Percentiles rank a stretch among this genome's conserved stretches.
phyloP scores from a whole-genome alignment of 1,140 invertebrate genomes.

The Zaprionus ornatus region DNA sequence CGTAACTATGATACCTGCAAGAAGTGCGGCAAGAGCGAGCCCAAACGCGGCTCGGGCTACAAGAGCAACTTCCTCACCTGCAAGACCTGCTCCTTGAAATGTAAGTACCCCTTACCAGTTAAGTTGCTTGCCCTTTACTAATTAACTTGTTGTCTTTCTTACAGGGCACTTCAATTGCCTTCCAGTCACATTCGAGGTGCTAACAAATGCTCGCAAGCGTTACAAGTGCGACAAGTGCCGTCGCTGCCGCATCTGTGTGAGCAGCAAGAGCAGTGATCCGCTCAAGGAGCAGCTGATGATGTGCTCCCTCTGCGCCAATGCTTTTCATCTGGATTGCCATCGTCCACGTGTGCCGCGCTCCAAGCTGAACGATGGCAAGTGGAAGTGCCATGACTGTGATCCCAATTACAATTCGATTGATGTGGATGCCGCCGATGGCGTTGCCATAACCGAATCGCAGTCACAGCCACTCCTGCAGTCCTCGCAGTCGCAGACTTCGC shows the following conservation, averaged over 20 bases:
- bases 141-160: background rate
- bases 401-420: background rate
- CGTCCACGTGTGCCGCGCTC: conserved; percentile 37
- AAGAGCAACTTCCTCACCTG: conserved; percentile 68
- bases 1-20: conserved; percentile 59
- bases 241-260: conserved; percentile 42
- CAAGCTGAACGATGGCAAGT: conserved; percentile 38
- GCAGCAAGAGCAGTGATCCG: background rate
- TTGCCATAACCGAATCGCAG: background rate
- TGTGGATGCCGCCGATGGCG: background rate
- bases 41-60: conserved; percentile 63
- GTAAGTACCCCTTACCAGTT: conserved; percentile 35
- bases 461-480: background rate
- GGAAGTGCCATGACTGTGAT: conserved; percentile 66
- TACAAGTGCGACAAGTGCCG: conserved; percentile 67
- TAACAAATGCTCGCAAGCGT: conserved; percentile 54
- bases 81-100: conserved; percentile 65
- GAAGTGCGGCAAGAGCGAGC: conserved; percentile 66
- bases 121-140: background rate
- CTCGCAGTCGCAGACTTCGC: conserved; percentile 6
- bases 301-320: conserved; percentile 51
- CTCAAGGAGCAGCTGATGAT: conserved; percentile 37
- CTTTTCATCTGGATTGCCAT: conserved; percentile 66
- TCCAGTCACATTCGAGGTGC: conserved; percentile 39
- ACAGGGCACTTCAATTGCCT: conserved; percentile 64